Evolutionary conservation across 1,140 invertebrate species (phyloP).

Genomic region (Zaprionus ghesquierei): DNA sequence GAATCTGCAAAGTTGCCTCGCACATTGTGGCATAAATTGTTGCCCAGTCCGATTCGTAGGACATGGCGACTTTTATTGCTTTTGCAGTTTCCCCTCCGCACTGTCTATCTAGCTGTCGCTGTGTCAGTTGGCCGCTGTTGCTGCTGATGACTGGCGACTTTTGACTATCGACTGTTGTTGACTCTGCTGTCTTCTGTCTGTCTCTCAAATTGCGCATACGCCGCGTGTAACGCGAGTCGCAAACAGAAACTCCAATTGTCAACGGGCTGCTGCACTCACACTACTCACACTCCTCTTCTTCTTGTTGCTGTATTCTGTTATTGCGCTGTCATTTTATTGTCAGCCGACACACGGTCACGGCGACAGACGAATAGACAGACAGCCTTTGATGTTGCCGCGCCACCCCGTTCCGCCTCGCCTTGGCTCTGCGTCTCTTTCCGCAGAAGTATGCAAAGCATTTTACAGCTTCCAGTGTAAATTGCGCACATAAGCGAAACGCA

Average conservation of each 20-base stretch:
- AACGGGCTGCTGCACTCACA: conserved; percentile 28
- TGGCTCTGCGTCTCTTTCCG: too few relatives aligned
- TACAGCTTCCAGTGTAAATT: conserved; percentile 28
- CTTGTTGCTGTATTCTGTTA: conserved; percentile 47
- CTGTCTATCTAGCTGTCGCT: conserved; percentile 61
- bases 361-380: conserved; percentile 8
- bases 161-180: conserved; percentile 3
- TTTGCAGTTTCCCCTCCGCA: background rate
- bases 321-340: conserved; percentile 72
- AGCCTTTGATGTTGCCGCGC: conserved; percentile 55
- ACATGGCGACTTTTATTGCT: conserved; percentile 50
- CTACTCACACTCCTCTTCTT: conserved; percentile 8
- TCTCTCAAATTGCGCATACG: conserved; percentile 61
- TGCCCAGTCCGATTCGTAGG: background rate
- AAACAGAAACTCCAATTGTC: conserved; percentile 64
- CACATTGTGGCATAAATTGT: conserved; percentile 33
- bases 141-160: conserved; percentile 31
- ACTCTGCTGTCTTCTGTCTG: background rate
- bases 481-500: conserved; percentile 39
- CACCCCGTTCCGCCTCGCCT: conserved; percentile 12
- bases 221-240: conserved; percentile 53
- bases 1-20: conserved; percentile 32
- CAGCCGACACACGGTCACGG: conserved; percentile 24
- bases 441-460: conserved; percentile 63
- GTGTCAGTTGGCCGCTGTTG: conserved; percentile 27